Base-by-base conservation (phyloP, 2,888 invertebrate species). In the Neoitamus cyanurus region DNA sequence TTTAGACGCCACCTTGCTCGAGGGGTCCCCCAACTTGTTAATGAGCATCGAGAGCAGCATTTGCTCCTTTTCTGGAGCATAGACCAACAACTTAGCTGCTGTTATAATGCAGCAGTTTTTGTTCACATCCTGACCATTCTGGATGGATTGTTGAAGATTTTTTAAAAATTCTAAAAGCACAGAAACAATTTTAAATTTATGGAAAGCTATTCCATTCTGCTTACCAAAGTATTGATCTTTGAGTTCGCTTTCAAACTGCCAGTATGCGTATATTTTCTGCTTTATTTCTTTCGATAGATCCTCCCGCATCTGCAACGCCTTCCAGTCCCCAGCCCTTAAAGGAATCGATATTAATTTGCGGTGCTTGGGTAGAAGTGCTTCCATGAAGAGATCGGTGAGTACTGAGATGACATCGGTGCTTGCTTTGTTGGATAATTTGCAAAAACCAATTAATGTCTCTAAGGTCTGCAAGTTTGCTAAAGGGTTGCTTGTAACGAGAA, bases 11-110 rank as follows among this genome's bases (percentile, higher is more conserved):
- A 99, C 95, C 88, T 96, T 96, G 87, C 89, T 87, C 0, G 89
- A 86, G 0, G 99, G 98, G 92, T 99, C 99, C 11, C 99, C 99
- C 9, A 99, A 92, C 91, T 99, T 99, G 90, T 99, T 99, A 2
- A 98, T 95, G 73, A 99, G 91, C 89, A 95, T 93, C 0, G 94
- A 93, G 1, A 99, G 91, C 4, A 99, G 91, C 90, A 91, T 89
- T 87, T 91, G 91, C 78, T 92, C 91, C 80, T 92, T 91, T 85
- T 92, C 92, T 0, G 91, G 91, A 0, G 89, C 89, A 85, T 88
- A 90, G 5, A 88, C 86, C 9, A 91, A 82, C 6, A 91, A 85
- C 28, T 89, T 89, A 0, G 90, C 87, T 0, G 90, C 89, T 0
- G 90, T 87, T 28, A 90, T 88, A 73, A 91, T 90, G 0, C 89